A percentile compares a stretch with the other conserved stretches of the same genome.
phyloP scores from a whole-genome alignment of 2,888 invertebrate genomes.

The Eilema depressum region DNA sequence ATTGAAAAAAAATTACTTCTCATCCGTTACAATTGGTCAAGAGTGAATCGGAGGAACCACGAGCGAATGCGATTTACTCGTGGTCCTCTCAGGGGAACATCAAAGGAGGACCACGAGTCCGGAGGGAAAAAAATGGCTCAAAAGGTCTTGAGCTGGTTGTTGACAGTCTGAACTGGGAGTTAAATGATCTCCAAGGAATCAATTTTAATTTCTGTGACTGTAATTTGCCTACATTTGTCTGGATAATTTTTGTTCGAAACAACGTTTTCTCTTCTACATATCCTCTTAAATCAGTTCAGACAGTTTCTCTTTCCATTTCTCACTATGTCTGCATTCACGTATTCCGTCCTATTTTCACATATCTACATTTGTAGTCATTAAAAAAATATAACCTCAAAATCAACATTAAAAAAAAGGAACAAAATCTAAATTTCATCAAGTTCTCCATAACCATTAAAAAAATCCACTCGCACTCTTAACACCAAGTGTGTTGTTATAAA shows the following conservation, averaged over 20 bases:
- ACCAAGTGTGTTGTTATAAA: constrained; percentile 49
- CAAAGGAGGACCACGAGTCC: no score
- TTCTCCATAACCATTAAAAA: constrained; percentile 5
- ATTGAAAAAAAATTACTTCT: no score
- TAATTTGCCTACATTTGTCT: not conserved
- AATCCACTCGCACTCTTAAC: not conserved
- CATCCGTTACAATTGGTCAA: no score
- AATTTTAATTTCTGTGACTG: not conserved
- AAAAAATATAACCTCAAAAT: not conserved
- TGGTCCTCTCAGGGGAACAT: no score
- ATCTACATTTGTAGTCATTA: not conserved
- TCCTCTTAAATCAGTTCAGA: no score
- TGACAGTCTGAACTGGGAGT: not conserved
- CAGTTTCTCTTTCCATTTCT: not conserved
- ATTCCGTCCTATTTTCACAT: not conserved
- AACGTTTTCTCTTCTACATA: no score
- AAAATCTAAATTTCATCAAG: not conserved
- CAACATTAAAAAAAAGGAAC: not conserved
- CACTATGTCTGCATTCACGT: not conserved
- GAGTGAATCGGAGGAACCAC: no score
- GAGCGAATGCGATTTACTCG: no score
- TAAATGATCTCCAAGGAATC: not conserved
- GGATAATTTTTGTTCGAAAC: not conserved
- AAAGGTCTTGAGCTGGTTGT: not conserved
- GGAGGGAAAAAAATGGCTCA: no score